Conservation (phyloP, 1,140 invertebrate genomes). For the Pseudomyrmex gracilis region DNA sequence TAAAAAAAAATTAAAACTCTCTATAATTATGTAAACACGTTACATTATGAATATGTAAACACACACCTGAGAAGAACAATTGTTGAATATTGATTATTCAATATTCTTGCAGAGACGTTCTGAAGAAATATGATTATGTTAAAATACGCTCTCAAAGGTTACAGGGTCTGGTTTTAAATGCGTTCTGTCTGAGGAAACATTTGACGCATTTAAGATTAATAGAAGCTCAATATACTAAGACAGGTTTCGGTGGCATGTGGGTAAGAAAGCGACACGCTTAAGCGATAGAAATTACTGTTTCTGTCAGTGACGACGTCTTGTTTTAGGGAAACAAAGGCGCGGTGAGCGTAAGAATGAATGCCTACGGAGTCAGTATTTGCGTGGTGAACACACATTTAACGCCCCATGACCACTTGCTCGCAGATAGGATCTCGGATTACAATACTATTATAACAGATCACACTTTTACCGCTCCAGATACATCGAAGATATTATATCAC, state of each 20-base stretch:
- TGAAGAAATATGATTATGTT: conserved; percentile 91
- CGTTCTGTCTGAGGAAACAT: conserved; percentile 92
- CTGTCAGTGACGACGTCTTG: neutral
- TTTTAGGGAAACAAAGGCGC: conserved; percentile 97
- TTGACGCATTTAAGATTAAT: conserved; percentile 92
- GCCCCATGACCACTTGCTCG: conserved; percentile 93
- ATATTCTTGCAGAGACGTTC: conserved; percentile 87
- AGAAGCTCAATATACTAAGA: conserved; percentile 93
- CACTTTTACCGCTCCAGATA: conserved; percentile 90
- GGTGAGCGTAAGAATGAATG: conserved; percentile 93
- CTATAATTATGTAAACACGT: neutral
- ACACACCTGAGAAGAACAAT: neutral
- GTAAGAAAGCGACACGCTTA: conserved; percentile 80
- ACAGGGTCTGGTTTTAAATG: conserved; percentile 91
- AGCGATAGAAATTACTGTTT: neutral
- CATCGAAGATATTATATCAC: conserved; percentile 94
- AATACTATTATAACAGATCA: conserved; percentile 92
- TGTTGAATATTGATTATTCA: neutral
- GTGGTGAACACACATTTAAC: conserved; percentile 95
- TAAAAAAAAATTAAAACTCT: neutral
- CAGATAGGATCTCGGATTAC: conserved; percentile 94
- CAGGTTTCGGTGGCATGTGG: conserved; percentile 96
- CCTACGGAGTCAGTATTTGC: conserved; percentile 94
- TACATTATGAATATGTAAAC: neutral
- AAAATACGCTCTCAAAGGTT: conserved; percentile 91